These are phyloP conservation scores for Onychostoma macrolepis DNA, from an alignment of 2,113 vertebrate genomes.

Conservation along the genomic window DNA sequence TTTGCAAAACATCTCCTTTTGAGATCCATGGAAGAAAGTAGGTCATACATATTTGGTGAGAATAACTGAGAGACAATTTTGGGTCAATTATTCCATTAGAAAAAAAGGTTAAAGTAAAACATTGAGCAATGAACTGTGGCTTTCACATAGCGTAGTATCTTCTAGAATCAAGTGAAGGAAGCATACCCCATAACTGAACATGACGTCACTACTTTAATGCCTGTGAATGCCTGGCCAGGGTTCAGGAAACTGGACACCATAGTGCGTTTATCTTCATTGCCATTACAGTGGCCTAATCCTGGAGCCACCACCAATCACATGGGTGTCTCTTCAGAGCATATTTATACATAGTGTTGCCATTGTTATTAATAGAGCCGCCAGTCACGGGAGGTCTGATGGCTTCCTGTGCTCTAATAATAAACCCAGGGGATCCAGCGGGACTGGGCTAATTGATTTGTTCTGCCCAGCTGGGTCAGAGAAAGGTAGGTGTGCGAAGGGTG, in stretches of 20 bases:
- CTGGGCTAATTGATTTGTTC: conserved; percentile 55
- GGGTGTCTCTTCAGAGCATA: conserved; percentile 1
- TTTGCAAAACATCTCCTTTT: background rate
- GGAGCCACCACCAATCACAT: conserved; percentile 13
- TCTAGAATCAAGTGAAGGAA: background rate
- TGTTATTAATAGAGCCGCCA: conserved; percentile 58
- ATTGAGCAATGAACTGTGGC: background rate
- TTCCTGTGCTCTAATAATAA: conserved; percentile 53
- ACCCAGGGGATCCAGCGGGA: conserved; percentile 13
- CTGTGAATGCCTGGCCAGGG: background rate
- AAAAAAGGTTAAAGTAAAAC: background rate
- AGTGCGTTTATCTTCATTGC: conserved; percentile 3
- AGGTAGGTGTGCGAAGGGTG: conserved; percentile 1
- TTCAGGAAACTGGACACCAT: background rate
- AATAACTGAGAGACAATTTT: background rate
- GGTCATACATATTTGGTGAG: background rate
- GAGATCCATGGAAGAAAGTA: background rate
- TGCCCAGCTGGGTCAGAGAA: conserved; percentile 31
- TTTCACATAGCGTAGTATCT: background rate
- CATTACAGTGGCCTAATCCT: conserved; percentile 3
- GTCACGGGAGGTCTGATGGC: conserved; percentile 24
- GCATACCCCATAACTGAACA: background rate
- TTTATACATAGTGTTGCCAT: conserved; percentile 29
- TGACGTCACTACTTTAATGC: conserved; percentile 19
- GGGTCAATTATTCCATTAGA: background rate